phyloP scores from a whole-genome alignment of 2,888 invertebrate genomes.

The Lasioglossum marginatum region DNA sequence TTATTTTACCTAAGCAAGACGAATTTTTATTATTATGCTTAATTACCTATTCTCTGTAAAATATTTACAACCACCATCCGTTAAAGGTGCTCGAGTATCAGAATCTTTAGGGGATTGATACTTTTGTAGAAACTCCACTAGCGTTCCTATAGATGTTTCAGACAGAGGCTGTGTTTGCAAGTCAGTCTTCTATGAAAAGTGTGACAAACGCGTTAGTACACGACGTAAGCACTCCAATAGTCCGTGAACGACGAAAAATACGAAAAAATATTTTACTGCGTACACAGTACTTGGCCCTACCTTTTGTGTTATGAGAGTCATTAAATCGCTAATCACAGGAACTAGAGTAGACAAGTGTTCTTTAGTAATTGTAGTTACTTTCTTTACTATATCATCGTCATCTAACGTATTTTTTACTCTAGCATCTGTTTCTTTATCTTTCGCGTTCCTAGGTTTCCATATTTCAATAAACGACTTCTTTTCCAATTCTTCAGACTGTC shows the following conservation, averaged over 20 bases:
- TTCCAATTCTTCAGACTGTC: conserved; percentile 18
- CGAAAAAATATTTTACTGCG: not conserved
- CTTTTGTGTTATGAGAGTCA: conserved; percentile 75
- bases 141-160: conserved; percentile 65
- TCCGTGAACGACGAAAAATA: not conserved
- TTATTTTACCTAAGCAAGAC: not conserved
- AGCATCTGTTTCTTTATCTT: conserved; percentile 39
- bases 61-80: conserved; percentile 24
- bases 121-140: conserved; percentile 71
- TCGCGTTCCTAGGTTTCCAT: conserved; percentile 19
- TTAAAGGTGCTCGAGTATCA: conserved; percentile 41
- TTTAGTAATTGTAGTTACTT: conserved; percentile 55
- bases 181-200: conserved; percentile 60
- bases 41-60: conserved; percentile 55
- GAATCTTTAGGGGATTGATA: conserved; percentile 58
- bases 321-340: conserved; percentile 78
- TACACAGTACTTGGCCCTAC: conserved; percentile 53
- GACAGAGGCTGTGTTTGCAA: conserved; percentile 57
- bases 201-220: not conserved
- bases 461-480: conserved; percentile 23
- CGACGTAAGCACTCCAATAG: not conserved
- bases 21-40: conserved; percentile 6
- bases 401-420: conserved; percentile 34
- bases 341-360: conserved; percentile 75
- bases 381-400: conserved; percentile 59